phyloP scores from a whole-genome alignment of 2,797 vertebrate genomes.

The Micromesistius poutassou region DNA sequence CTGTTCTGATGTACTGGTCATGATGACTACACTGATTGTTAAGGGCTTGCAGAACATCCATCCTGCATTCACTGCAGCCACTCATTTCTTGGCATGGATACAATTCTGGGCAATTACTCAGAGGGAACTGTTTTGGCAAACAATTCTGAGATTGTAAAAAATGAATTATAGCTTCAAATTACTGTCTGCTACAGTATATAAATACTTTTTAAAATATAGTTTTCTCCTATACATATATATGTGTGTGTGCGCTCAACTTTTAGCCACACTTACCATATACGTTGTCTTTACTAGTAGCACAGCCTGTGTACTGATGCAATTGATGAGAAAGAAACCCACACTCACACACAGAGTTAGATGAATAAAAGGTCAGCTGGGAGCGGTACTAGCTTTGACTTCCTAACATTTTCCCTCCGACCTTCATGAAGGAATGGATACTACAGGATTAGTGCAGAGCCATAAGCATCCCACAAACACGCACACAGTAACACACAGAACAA shows the following conservation, averaged over 20 bases:
- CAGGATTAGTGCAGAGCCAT: background rate
- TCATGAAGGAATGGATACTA: slow-evolving; percentile 28
- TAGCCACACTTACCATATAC: too few species aligned
- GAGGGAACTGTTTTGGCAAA: background rate
- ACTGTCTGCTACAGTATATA: too few species aligned
- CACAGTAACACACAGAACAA: background rate
- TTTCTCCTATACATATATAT: too few species aligned
- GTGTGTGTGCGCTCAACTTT: too few species aligned
- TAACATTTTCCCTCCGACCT: slow-evolving; percentile 43
- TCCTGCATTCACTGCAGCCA: background rate
- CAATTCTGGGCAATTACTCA: background rate
- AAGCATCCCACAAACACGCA: slow-evolving; percentile 7
- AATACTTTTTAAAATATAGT: too few species aligned
- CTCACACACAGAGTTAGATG: slow-evolving; percentile 22
- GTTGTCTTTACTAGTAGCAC: background rate
- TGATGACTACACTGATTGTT: background rate
- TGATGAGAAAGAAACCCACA: background rate
- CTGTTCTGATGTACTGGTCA: background rate
- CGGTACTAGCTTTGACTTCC: slow-evolving; percentile 50
- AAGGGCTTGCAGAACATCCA: background rate
- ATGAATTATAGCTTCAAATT: background rate
- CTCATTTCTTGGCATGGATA: background rate
- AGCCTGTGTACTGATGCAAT: background rate
- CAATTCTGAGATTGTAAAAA: background rate
- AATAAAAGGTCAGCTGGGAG: slow-evolving; percentile 41